Conservation (phyloP, 2,888 invertebrate species). For the Plutella xylostella region DNA sequence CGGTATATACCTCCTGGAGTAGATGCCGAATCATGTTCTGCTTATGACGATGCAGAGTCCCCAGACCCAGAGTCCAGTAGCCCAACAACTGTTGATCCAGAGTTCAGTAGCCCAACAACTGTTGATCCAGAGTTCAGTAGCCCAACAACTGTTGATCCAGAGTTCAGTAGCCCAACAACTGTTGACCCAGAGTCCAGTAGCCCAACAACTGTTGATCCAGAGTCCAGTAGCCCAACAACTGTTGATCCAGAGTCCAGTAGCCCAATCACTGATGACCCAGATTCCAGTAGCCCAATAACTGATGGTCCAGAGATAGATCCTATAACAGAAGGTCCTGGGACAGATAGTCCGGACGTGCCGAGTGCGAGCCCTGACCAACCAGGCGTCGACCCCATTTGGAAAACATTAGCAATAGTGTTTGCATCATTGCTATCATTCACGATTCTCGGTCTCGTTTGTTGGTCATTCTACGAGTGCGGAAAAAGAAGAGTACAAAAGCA, state of each 20-base stretch:
- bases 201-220: no score
- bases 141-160: no score
- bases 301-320: neutral
- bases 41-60: slow-evolving; percentile 23
- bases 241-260: no score
- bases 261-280: no score
- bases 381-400: slow-evolving; percentile 20
- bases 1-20: slow-evolving; percentile 29
- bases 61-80: neutral
- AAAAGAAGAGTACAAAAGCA: slow-evolving; percentile 14
- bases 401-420: slow-evolving; percentile 22
- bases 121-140: no score
- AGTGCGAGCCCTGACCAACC: neutral
- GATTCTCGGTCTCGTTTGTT: slow-evolving; percentile 16
- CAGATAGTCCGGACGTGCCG: neutral
- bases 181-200: no score
- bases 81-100: no score
- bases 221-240: no score
- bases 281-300: no score
- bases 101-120: no score
- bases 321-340: neutral
- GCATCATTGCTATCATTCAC: slow-evolving; percentile 19
- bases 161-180: no score
- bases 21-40: slow-evolving; percentile 25
- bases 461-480: slow-evolving; percentile 21